phyloP scores from a whole-genome alignment of 2,797 vertebrate genomes.

The Otolemur crassicaudatus region DNA sequence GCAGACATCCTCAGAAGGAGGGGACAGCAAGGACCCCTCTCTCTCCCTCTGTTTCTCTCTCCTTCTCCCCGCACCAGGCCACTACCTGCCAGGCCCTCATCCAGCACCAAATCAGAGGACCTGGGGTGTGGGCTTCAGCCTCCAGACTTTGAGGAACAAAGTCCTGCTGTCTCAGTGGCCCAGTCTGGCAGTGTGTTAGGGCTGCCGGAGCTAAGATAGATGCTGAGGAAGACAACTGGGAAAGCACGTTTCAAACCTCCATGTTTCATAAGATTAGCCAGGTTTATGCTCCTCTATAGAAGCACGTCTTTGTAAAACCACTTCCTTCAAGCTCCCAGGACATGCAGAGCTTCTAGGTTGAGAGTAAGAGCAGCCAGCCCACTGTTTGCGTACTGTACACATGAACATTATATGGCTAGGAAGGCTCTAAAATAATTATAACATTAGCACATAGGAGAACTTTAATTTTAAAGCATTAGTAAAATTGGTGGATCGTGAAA shows the following conservation, averaged over 20 bases:
- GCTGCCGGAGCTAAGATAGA: background rate
- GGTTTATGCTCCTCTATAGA: rapidly evolving
- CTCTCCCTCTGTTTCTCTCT: background rate
- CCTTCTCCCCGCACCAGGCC: rapidly evolving
- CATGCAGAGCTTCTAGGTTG: rapidly evolving
- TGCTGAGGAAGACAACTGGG: background rate
- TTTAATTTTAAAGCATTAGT: background rate
- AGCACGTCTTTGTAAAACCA: background rate
- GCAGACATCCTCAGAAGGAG: background rate
- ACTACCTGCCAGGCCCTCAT: rapidly evolving
- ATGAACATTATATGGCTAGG: too few relatives aligned
- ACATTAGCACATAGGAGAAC: background rate
- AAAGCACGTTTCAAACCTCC: background rate
- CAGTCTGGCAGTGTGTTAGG: too few relatives aligned
- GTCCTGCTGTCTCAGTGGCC: too few relatives aligned
- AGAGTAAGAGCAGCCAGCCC: too few relatives aligned
- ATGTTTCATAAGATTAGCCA: background rate
- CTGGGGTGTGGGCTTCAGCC: background rate
- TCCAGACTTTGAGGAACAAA: background rate
- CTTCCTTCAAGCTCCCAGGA: too few relatives aligned
- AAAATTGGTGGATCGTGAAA: background rate
- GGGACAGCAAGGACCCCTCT: background rate
- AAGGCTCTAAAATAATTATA: background rate
- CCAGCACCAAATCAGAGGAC: background rate
- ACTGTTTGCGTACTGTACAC: too few relatives aligned